These are phyloP conservation scores for Anisognathus igniventris DNA, from an alignment of 2,797 vertebrate species.

Conservation along the genomic window DNA sequence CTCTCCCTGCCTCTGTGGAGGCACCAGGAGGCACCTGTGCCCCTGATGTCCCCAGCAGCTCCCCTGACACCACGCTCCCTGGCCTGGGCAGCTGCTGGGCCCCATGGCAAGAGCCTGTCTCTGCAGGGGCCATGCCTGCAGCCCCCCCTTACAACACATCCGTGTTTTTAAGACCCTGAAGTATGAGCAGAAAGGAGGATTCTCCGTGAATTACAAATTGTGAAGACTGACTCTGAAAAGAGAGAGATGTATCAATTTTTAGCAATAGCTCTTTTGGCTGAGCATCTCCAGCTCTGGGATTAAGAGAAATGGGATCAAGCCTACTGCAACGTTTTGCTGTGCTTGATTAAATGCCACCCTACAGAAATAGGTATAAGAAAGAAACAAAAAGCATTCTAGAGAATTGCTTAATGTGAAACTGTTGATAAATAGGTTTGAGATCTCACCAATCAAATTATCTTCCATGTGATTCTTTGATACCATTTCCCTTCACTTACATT, in stretches of 20 bases:
- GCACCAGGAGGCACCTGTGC: rapidly evolving
- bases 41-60: background rate
- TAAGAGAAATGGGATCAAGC: background rate
- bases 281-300: background rate
- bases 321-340: background rate
- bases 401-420: background rate
- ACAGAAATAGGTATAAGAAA: background rate
- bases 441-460: background rate
- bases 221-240: background rate
- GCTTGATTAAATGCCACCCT: background rate
- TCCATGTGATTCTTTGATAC: background rate
- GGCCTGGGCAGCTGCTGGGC: background rate
- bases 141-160: background rate
- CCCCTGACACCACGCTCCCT: rapidly evolving
- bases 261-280: background rate
- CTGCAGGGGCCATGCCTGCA: rapidly evolving
- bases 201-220: background rate
- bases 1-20: background rate
- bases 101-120: background rate
- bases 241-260: background rate
- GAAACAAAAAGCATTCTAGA: background rate
- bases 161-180: background rate
- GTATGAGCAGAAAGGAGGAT: background rate
- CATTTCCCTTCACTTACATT: background rate
- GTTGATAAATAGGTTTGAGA: background rate